These are phyloP conservation scores for Sinocyclocheilus grahami DNA, from an alignment of 2,113 vertebrate species.

Conservation along the genomic window DNA sequence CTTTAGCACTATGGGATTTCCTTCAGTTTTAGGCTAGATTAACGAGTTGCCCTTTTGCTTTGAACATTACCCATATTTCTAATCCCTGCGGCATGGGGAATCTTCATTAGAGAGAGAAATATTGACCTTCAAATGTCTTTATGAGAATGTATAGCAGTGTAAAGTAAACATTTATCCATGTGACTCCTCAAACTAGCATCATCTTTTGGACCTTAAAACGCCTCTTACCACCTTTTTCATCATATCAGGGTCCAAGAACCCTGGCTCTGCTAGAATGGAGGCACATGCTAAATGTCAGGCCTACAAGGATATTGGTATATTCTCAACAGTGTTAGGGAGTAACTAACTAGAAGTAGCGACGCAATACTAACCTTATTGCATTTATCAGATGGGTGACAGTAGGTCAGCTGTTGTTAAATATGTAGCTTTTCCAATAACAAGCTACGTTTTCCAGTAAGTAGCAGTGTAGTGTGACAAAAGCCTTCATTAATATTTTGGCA, in stretches of 20 bases:
- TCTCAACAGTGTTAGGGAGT: not conserved
- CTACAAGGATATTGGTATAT: slow-evolving; percentile 5
- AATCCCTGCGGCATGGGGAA: slow-evolving; percentile 70
- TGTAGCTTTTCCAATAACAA: not conserved
- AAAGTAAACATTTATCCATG: slow-evolving; percentile 79
- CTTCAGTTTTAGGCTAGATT: slow-evolving; percentile 74
- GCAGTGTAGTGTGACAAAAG: not conserved
- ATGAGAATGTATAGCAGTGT: slow-evolving; percentile 77
- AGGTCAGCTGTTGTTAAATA: not conserved
- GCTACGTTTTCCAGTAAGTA: not conserved
- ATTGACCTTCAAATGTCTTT: slow-evolving; percentile 80
- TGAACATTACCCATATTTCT: slow-evolving; percentile 77
- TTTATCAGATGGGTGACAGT: not conserved
- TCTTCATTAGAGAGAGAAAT: slow-evolving; percentile 81
- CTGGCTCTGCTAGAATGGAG: slow-evolving; percentile 14
- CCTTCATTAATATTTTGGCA: too few species aligned
- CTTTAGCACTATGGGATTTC: slow-evolving; percentile 65
- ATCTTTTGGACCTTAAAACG: slow-evolving; percentile 66
- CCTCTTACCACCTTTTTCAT: slow-evolving; percentile 47
- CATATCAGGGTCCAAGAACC: slow-evolving; percentile 1
- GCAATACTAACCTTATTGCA: not conserved
- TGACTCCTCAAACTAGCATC: slow-evolving; percentile 68
- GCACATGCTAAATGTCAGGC: slow-evolving; percentile 45
- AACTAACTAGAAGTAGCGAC: not conserved
- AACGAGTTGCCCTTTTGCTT: slow-evolving; percentile 81